Conservation (phyloP, 2,797 vertebrate genomes). For the Echeneis naucrates region DNA sequence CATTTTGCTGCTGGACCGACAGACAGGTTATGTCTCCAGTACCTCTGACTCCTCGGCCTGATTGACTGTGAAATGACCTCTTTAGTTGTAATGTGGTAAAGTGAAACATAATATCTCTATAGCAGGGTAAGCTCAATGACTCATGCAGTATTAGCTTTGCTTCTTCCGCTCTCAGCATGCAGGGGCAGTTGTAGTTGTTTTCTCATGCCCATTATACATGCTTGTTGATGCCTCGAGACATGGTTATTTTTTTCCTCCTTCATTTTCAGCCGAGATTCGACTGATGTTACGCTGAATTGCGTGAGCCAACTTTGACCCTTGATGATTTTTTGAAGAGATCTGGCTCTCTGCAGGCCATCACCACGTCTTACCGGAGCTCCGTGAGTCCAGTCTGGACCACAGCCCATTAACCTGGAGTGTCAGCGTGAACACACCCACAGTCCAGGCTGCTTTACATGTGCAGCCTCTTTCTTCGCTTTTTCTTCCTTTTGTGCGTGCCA, state of each 20-base stretch:
- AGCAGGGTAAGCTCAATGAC: conserved; percentile 71
- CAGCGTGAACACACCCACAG: conserved; percentile 44
- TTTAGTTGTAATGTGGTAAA: conserved; percentile 66
- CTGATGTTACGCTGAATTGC: conserved; percentile 73
- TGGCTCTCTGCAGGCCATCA: conserved; percentile 30
- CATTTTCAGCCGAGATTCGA: conserved; percentile 50
- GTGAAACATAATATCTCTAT: conserved; percentile 63
- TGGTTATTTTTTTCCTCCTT: conserved; percentile 54
- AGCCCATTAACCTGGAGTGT: conserved; percentile 55
- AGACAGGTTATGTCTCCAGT: conserved; percentile 25
- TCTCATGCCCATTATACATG: conserved; percentile 74
- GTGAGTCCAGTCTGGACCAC: conserved; percentile 41
- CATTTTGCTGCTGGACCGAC: conserved; percentile 3
- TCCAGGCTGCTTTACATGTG: conserved; percentile 36
- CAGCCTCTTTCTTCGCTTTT: conserved; percentile 42
- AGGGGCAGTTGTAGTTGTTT: conserved; percentile 69
- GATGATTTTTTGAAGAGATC: conserved; percentile 71
- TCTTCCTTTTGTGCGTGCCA: conserved; percentile 59
- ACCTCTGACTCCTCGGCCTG: conserved; percentile 46
- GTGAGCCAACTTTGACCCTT: conserved; percentile 79
- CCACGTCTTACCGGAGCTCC: not conserved
- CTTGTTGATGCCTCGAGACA: conserved; percentile 79
- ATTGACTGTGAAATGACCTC: conserved; percentile 72
- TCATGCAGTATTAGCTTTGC: conserved; percentile 68
- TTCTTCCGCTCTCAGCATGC: conserved; percentile 66